Evolutionary conservation across 2,797 vertebrate species (phyloP).

Genomic region (Phoebastria nigripes): DNA sequence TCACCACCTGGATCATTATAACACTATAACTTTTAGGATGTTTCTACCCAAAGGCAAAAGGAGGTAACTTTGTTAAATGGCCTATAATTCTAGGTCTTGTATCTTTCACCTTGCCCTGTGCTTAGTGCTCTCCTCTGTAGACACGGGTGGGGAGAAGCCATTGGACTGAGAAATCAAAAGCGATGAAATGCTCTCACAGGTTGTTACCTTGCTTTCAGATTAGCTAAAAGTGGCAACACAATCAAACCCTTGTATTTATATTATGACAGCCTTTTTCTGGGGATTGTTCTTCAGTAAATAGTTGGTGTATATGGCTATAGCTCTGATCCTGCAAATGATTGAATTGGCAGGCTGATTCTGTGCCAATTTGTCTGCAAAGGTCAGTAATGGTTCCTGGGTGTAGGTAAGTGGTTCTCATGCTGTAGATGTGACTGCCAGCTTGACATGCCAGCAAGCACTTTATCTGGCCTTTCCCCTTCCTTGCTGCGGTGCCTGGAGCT

Average conservation of each 20-base stretch:
- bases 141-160: not conserved
- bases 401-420: not conserved
- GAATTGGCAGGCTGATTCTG: not conserved
- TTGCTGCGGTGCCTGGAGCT: not conserved
- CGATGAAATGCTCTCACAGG: not conserved
- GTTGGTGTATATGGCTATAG: not conserved
- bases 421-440: not conserved
- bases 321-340: not conserved
- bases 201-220: conserved; percentile 8
- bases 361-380: not conserved
- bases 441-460: not conserved
- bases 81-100: conserved; percentile 64
- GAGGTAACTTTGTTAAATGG: conserved; percentile 41
- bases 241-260: not conserved
- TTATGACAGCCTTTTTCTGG: not conserved
- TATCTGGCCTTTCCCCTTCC: not conserved
- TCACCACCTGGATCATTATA: conserved; percentile 60
- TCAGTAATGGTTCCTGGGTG: not conserved
- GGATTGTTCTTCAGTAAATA: not conserved
- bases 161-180: conserved; percentile 31
- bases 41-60: conserved; percentile 44
- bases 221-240: not conserved
- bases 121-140: conserved; percentile 5
- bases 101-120: conserved; percentile 38
- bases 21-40: conserved; percentile 22